Conservation (phyloP, 2,113 vertebrate genomes). For the Sigmodon hispidus region DNA sequence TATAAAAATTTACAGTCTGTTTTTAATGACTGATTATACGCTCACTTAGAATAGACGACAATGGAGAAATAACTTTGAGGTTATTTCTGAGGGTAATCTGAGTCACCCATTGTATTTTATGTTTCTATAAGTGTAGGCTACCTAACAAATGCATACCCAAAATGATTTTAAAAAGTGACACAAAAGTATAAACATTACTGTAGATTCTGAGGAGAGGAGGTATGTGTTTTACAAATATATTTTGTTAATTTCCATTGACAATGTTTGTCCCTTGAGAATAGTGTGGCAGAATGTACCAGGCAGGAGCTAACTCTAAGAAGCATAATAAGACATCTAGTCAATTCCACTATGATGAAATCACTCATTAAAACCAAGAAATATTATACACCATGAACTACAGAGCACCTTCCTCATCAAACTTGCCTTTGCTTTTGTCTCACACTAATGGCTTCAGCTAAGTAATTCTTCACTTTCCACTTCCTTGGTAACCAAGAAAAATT, state of each 20-base stretch:
- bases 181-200: too few species aligned
- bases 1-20: not conserved
- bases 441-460: rapidly evolving
- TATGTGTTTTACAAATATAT: not conserved
- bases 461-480: not conserved
- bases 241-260: not conserved
- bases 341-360: not conserved
- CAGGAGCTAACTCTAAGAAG: not conserved
- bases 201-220: too few species aligned
- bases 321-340: not conserved
- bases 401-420: not conserved
- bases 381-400: not conserved
- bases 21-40: not conserved
- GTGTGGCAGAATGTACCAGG: not conserved
- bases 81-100: not conserved
- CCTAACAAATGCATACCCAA: not conserved
- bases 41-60: not conserved
- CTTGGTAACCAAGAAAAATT: not conserved
- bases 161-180: too few species aligned
- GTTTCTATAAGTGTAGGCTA: not conserved
- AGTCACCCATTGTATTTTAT: not conserved
- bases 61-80: not conserved
- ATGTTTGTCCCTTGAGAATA: not conserved
- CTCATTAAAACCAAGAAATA: not conserved
- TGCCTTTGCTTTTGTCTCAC: not conserved